A percentile compares a stretch with the other conserved stretches of the same genome.
Evolutionary conservation across 2,797 vertebrate genomes (phyloP).

Genomic region (Anolis apletophallus): DNA sequence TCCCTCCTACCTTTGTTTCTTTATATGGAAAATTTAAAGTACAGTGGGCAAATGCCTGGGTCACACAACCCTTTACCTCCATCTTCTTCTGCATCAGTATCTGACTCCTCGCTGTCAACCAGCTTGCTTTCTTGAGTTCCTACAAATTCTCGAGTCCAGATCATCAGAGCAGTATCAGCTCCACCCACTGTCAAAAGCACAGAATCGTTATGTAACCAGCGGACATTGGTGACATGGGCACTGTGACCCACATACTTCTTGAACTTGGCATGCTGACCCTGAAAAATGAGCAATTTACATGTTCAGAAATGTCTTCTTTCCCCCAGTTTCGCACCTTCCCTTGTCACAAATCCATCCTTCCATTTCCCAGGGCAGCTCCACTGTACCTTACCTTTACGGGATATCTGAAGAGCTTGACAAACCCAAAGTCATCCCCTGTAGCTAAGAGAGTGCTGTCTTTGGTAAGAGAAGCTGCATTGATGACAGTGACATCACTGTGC

Average conservation of each 20-base stretch:
- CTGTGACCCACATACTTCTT: conserved; percentile 97
- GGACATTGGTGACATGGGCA: conserved; percentile 91
- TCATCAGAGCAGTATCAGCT: conserved; percentile 94
- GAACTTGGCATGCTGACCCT: conserved; percentile 93
- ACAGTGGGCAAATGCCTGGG: not conserved
- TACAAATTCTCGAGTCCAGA: conserved; percentile 90
- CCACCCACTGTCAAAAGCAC: conserved; percentile 93
- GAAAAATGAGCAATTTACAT: conserved; percentile 38
- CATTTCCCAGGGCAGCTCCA: not conserved
- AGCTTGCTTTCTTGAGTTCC: conserved; percentile 91
- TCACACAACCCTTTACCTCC: conserved; percentile 83
- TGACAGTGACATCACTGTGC: conserved; percentile 86
- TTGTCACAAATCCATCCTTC: not conserved
- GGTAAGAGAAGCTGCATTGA: conserved; percentile 90
- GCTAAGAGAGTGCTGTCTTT: conserved; percentile 89
- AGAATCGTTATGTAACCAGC: conserved; percentile 93
- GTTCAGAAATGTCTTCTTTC: not conserved
- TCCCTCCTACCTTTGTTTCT: too few relatives aligned
- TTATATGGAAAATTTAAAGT: too few relatives aligned
- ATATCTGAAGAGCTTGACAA: conserved; percentile 94
- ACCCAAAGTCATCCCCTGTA: conserved; percentile 94
- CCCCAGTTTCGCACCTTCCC: not conserved
- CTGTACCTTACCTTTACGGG: conserved; percentile 86
- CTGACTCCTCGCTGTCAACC: conserved; percentile 95
- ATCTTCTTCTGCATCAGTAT: conserved; percentile 92